Evolutionary conservation across 2,113 vertebrate genomes (phyloP).

Genomic region (Hemiprocne comata): DNA sequence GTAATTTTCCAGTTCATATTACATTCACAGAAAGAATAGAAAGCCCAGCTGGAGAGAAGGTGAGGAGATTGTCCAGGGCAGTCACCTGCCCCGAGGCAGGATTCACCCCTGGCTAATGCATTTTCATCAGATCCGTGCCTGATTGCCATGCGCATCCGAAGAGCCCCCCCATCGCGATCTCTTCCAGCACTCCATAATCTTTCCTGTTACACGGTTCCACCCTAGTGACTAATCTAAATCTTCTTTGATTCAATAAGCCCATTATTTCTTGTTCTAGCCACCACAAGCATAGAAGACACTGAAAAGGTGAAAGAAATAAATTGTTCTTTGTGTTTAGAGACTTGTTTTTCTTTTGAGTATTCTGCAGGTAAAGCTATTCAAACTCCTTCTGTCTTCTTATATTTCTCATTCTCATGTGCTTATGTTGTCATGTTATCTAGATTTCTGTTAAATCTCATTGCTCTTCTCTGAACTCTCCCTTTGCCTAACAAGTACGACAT

Average conservation of each 20-base stretch:
- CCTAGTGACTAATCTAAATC: neutral
- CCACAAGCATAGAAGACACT: neutral
- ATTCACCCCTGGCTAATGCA: neutral
- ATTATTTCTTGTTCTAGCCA: slow-evolving; percentile 9
- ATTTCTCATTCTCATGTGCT: neutral
- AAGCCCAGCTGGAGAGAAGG: neutral
- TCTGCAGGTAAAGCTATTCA: neutral
- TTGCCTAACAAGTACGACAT: neutral
- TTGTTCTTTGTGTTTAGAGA: neutral
- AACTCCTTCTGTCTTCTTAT: neutral
- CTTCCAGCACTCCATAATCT: neutral
- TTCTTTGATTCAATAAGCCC: neutral
- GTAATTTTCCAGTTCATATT: neutral
- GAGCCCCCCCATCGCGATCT: neutral
- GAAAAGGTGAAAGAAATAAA: slow-evolving; percentile 5
- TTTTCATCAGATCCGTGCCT: neutral
- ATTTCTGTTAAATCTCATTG: neutral
- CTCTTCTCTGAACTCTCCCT: neutral
- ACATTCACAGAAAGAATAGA: neutral
- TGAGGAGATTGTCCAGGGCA: neutral
- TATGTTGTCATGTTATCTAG: neutral
- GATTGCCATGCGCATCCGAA: neutral
- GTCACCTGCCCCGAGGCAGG: neutral
- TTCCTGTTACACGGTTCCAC: neutral
- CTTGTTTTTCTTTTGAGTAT: neutral